These are phyloP conservation scores for Tetraodon nigroviridis DNA, from an alignment of 2,113 vertebrate species.

Conservation along the genomic window DNA sequence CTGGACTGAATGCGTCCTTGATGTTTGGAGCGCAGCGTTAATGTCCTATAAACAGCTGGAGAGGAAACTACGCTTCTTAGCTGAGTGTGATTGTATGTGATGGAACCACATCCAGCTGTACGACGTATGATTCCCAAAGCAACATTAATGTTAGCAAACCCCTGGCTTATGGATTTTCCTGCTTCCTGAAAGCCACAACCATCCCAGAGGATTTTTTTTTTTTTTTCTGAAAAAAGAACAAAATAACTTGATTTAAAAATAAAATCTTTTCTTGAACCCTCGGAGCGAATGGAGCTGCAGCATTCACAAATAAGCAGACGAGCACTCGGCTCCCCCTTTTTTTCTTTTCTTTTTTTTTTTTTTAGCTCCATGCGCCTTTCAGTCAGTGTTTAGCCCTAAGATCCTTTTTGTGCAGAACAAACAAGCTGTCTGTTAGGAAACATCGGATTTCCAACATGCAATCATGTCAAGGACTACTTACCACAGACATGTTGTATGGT, in stretches of 20 bases:
- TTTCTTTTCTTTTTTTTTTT: no score
- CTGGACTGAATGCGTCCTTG: constrained; percentile 12
- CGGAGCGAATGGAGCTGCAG: not conserved
- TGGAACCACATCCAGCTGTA: not conserved
- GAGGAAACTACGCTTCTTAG: constrained; percentile 29
- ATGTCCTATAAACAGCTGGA: constrained; percentile 29
- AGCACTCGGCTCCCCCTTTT: not conserved
- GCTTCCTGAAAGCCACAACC: constrained; percentile 9
- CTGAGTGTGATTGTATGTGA: constrained; percentile 37
- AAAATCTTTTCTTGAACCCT: not conserved
- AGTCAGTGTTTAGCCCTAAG: constrained; percentile 18
- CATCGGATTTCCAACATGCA: constrained; percentile 22
- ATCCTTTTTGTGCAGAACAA: constrained; percentile 20
- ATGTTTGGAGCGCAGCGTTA: constrained; percentile 38
- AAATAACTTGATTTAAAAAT: constrained; percentile 3
- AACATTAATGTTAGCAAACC: constrained; percentile 37
- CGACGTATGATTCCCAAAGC: constrained; percentile 51
- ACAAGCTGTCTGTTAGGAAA: constrained; percentile 1
- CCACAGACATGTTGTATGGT: not conserved
- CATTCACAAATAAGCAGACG: constrained; percentile 11
- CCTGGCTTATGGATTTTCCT: constrained; percentile 3
- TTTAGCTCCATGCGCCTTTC: constrained; percentile 2
- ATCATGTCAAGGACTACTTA: constrained; percentile 6
- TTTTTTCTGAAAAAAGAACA: not conserved
- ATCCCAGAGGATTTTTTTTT: constrained; percentile 18